Evolutionary conservation across 2,888 invertebrate genomes (phyloP), one percentile per base, ranked within the genome.

Genomic region (Pteria penguin): DNA sequence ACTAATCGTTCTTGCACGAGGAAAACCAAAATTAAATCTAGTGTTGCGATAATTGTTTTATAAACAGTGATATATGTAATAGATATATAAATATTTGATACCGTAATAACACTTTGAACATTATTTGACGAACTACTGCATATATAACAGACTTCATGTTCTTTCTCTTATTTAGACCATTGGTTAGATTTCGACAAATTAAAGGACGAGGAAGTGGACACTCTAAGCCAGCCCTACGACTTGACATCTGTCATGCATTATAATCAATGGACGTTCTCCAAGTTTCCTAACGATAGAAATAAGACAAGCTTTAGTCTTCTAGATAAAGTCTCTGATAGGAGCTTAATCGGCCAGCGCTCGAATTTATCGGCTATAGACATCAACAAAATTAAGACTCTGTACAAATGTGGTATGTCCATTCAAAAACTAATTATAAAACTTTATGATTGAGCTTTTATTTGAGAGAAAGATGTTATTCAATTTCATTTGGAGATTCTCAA

Each of bases 171-270:
- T 60, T 60, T 29, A 76, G 76, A 29, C n/a, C 61, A 76, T 4
- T 8, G 33, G n/a, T n/a, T 22, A 3, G 69, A 76, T 58, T 72
- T 57, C 24, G n/a, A 32, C 2, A 67, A 66, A 29, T 62, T 76
- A 66, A 45, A 29, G 2, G n/a, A n/a, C 8, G 45, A 74, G 2
- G 81, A 86, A 22, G 91, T 93, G 60, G 92, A 92, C 67, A 92
- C 93, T 2, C 90, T 93, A 31, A 91, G 91, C 65, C 95, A 95
- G 89, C 95, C 95, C 73, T 96, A 96, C 86, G 96, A 96, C 90
- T 96, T 95, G 88, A 94, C 95, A 80, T 95, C 95, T 14, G 95
- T 96, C 36, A 96, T 96, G 96, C 96, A 96, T 90, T 96, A 96
- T 86, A 93, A 93, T 75, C 91, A 91, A 33, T 91, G 92, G 82